Evolutionary conservation across 2,888 invertebrate genomes (phyloP), one percentile per base, ranked within the genome.

Genomic region (Gymnocheta viridis): DNA sequence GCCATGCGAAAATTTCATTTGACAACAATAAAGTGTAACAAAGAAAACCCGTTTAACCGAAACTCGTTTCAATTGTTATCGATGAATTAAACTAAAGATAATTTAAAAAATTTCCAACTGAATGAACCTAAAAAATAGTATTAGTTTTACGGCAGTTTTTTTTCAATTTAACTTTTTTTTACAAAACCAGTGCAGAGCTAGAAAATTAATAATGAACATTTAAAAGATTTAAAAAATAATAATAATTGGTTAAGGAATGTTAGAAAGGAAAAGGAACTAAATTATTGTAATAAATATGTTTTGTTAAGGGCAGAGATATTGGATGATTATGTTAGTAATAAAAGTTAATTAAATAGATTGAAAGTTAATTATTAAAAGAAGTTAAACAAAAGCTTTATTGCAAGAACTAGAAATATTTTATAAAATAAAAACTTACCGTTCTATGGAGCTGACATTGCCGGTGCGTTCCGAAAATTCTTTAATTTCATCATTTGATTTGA

Each of bases 401-500:
- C 24, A 58, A 58, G 22, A 64, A 24, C 19, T 32, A 66, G 44
- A 66, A 38, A 54, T 17, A n/a, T n/a, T 27, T 14, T 9, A 9
- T 9, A 7, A 7, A 72, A 77, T 41, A 14, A 72, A 56, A 47
- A 41, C 83, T 66, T 93, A 97, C 96, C 97, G 96, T 93, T 98
- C 98, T 86, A 98, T 96, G 82, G 98, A 96, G 87, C 98, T 96
- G 85, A 98, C 97, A 93, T 98, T 98, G 89, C 96, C 96, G 81
- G 96, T 94, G 89, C 95, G 94, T 85, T 94, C 95, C 86, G 94
- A 94, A 89, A 94, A 94, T 90, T 94, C 94, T 92, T 94, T 94
- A 10, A 91, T 89, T 81, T 90, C 90, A 80, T 93, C 93, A 86
- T 93, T 92, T 83, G 93, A 93, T 89, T 96, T 94, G 87, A 96